Percentiles rank a stretch among this genome's conserved stretches.
phyloP scores from a whole-genome alignment of 2,797 vertebrate genomes.

The Chaetophractus vellerosus region DNA sequence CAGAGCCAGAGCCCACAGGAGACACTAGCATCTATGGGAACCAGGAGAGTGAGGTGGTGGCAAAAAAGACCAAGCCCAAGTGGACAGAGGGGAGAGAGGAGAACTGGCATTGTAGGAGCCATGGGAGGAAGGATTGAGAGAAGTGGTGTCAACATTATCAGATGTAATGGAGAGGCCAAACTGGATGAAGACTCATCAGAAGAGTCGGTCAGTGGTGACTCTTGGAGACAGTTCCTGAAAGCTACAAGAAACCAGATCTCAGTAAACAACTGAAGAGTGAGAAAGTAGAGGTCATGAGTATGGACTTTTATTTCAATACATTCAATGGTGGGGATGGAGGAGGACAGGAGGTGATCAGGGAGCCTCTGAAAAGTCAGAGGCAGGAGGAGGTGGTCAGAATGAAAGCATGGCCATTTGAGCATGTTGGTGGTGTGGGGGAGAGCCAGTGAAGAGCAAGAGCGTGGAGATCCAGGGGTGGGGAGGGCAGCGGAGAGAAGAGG shows the following conservation, averaged over 20 bases:
- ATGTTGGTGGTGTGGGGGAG: background rate
- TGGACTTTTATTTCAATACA: background rate
- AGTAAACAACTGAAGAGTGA: background rate
- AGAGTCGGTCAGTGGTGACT: background rate
- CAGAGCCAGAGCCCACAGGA: background rate
- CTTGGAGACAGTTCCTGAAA: background rate
- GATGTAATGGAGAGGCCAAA: fast-evolving
- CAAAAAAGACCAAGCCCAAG: background rate
- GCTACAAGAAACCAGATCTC: background rate
- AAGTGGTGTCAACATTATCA: background rate
- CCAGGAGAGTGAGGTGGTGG: background rate
- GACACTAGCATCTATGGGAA: background rate
- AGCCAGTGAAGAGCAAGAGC: background rate
- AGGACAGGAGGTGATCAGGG: background rate
- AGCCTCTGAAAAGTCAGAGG: background rate
- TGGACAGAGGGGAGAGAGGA: background rate
- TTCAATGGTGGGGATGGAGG: no score
- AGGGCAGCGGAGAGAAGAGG: background rate
- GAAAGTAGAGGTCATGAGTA: background rate
- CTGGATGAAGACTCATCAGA: background rate
- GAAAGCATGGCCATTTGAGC: background rate
- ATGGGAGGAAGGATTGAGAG: no score
- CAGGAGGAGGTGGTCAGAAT: background rate
- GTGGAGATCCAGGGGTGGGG: background rate
- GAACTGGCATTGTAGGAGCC: background rate